phyloP scores from a whole-genome alignment of 1,140 invertebrate genomes.

The Portunus trituberculatus region DNA sequence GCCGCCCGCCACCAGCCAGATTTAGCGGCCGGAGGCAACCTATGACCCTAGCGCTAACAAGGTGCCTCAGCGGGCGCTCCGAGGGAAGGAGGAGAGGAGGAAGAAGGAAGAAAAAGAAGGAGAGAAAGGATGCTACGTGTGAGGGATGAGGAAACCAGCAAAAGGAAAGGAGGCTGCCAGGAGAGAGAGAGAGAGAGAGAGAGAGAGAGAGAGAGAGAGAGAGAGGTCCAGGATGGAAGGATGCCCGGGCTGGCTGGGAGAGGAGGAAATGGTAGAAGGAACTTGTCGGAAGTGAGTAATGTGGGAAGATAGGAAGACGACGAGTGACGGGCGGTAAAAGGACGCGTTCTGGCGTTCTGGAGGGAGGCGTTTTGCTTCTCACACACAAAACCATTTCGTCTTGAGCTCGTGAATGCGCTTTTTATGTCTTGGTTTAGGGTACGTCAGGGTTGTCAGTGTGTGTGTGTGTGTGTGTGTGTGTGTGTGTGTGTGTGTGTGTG shows the following conservation, averaged over 20 bases:
- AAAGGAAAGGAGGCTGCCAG: not conserved
- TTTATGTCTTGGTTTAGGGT: slow-evolving; percentile 21
- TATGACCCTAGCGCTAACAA: slow-evolving; percentile 49
- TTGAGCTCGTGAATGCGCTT: slow-evolving; percentile 10
- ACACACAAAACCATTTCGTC: slow-evolving; percentile 12
- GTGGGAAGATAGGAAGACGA: slow-evolving; percentile 29
- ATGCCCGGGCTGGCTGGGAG: not conserved
- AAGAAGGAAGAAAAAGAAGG: not conserved
- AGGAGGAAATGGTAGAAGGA: slow-evolving; percentile 23
- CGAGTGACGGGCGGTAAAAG: slow-evolving; percentile 3
- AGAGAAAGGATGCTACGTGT: not conserved
- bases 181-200: not conserved
- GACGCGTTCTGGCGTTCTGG: not conserved
- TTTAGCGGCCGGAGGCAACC: slow-evolving; percentile 46
- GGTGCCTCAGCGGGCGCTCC: not conserved
- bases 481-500: slow-evolving; percentile 17
- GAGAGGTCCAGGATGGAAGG: not conserved
- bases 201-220: not conserved
- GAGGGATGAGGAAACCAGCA: not conserved
- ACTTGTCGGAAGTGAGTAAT: slow-evolving; percentile 26
- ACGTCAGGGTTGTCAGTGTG: not conserved
- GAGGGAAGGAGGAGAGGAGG: not conserved
- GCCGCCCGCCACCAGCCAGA: slow-evolving; percentile 34
- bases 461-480: not conserved
- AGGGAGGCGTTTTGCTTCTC: not conserved